Conservation (phyloP, 2,797 vertebrate genomes). For the Esox masquinongy region DNA sequence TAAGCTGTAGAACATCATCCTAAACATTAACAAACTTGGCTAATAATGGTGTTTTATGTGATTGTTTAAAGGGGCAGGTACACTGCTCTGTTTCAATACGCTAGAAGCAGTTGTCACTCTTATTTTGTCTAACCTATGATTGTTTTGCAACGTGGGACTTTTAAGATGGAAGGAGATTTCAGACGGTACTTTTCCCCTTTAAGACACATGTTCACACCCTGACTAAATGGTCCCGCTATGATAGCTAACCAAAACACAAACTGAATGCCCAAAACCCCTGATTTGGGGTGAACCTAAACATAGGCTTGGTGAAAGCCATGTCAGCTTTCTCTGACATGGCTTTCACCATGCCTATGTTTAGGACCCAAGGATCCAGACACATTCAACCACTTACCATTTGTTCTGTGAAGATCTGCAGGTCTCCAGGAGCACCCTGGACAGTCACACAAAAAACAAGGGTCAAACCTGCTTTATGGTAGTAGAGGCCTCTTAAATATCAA, state of each 20-base stretch:
- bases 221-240: neutral
- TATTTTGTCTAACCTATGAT: too few relatives aligned
- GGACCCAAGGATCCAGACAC: neutral
- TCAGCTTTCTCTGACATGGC: too few relatives aligned
- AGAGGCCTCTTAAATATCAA: neutral
- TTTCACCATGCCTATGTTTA: too few relatives aligned
- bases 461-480: neutral
- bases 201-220: neutral
- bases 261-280: neutral
- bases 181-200: too few relatives aligned
- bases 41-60: too few relatives aligned
- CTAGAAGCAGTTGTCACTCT: too few relatives aligned
- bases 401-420: conserved; percentile 94
- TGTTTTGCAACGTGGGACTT: too few relatives aligned
- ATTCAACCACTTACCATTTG: conserved; percentile 86
- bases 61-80: too few relatives aligned
- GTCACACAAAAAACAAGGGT: neutral
- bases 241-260: neutral
- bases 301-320: neutral
- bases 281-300: neutral
- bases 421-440: conserved; percentile 84
- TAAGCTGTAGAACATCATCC: too few relatives aligned
- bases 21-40: too few relatives aligned
- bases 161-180: too few relatives aligned
- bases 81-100: too few relatives aligned